Percentiles rank a stretch among this genome's conserved stretches.
Evolutionary conservation across 1,140 invertebrate genomes (phyloP).

Genomic region (Papilio glaucus): DNA sequence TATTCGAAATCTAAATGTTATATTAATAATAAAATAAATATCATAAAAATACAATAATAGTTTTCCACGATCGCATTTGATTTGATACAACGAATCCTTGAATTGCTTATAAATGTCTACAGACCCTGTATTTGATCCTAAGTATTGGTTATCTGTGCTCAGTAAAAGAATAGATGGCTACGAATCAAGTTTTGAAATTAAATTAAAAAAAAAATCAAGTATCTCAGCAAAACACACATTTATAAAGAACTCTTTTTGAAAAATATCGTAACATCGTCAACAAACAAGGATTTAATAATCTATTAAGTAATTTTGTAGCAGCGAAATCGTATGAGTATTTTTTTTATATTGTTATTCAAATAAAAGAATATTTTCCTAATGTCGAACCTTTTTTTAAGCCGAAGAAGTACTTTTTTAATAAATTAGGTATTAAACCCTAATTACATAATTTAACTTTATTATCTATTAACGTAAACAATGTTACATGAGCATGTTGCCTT

Average conservation of each 20-base stretch:
- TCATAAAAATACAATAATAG: too few species aligned
- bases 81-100: neutral
- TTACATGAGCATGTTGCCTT: conserved; percentile 26
- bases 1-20: too few species aligned
- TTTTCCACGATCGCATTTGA: neutral
- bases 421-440: neutral
- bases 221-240: too few species aligned
- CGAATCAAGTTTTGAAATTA: neutral
- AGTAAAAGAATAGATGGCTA: neutral
- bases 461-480: neutral
- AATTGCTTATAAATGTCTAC: conserved; percentile 24
- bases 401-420: neutral
- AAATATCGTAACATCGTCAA: neutral
- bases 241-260: neutral
- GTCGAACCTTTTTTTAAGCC: too few species aligned
- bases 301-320: too few species aligned
- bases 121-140: conserved; percentile 31
- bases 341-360: too few species aligned
- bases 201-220: too few species aligned
- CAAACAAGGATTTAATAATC: too few species aligned
- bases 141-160: conserved; percentile 4
- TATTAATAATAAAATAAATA: too few species aligned
- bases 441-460: neutral
- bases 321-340: too few species aligned
- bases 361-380: too few species aligned